A percentile compares a stretch with the other conserved stretches of the same genome.
Conservation (phyloP, 2,797 vertebrate species). For the Ctenochaetus hawaiiensis region DNA sequence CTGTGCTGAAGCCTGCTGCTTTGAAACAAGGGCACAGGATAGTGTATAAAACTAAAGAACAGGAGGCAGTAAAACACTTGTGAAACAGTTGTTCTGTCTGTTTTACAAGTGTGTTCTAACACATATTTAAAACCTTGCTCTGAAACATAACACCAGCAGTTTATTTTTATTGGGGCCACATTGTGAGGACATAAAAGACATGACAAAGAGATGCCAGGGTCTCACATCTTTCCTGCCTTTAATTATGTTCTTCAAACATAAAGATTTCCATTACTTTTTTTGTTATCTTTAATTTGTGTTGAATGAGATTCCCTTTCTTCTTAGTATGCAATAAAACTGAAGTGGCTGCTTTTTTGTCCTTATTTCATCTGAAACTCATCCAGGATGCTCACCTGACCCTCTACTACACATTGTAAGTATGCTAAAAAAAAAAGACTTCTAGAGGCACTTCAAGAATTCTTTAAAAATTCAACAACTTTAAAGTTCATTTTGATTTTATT, state of each 20-base stretch:
- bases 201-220: background rate
- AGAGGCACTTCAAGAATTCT: background rate
- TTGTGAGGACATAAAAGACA: background rate
- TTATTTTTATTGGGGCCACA: background rate
- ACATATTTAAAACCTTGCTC: background rate
- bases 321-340: background rate
- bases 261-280: background rate
- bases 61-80: background rate
- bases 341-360: background rate
- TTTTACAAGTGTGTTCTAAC: background rate
- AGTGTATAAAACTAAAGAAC: constrained; percentile 15
- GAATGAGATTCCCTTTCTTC: background rate
- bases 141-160: background rate
- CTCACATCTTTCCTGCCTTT: background rate
- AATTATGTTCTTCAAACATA: constrained; percentile 7
- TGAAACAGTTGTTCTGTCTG: constrained; percentile 3
- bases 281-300: background rate
- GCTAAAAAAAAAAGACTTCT: background rate
- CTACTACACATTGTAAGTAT: background rate
- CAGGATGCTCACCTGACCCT: background rate
- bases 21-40: constrained; percentile 11
- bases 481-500: constrained; percentile 37
- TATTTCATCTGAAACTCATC: background rate
- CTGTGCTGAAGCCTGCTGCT: constrained; percentile 15
- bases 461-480: constrained; percentile 8